These are phyloP conservation scores for Bolborhynchus lineola DNA, from an alignment of 2,113 vertebrate genomes.

Conservation along the genomic window DNA sequence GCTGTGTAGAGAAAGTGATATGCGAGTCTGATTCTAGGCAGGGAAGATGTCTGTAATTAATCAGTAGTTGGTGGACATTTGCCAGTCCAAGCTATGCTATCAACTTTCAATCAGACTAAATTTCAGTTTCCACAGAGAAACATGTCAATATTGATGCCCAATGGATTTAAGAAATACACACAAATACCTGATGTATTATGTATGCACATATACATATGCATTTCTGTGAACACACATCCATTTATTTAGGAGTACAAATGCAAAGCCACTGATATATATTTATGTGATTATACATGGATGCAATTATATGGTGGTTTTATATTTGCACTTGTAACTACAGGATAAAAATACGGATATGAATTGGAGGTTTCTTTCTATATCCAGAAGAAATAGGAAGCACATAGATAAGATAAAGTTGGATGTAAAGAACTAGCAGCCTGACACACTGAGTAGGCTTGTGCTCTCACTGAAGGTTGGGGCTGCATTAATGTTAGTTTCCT, in stretches of 20 bases:
- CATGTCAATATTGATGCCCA: not conserved
- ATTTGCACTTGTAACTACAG: not conserved
- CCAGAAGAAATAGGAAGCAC: not conserved
- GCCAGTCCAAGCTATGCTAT: not conserved
- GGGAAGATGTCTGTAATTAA: not conserved
- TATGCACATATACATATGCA: not conserved
- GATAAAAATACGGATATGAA: not conserved
- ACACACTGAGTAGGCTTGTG: conserved; percentile 23
- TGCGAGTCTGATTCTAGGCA: not conserved
- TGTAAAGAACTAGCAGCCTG: conserved; percentile 32
- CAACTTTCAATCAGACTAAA: not conserved
- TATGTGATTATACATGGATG: not conserved
- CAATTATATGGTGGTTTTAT: not conserved
- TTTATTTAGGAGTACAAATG: not conserved
- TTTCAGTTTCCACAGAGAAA: not conserved
- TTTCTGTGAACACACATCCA: not conserved
- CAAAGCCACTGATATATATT: not conserved
- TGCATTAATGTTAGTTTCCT: conserved; percentile 60
- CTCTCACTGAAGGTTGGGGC: conserved; percentile 44
- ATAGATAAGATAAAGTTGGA: not conserved
- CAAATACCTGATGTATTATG: not conserved
- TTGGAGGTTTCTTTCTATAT: conserved; percentile 3
- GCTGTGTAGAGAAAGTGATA: not conserved
- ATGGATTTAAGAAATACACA: not conserved
- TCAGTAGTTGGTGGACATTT: not conserved